Conservation (phyloP, 2,113 vertebrate species). For the Paralichthys olivaceus region DNA sequence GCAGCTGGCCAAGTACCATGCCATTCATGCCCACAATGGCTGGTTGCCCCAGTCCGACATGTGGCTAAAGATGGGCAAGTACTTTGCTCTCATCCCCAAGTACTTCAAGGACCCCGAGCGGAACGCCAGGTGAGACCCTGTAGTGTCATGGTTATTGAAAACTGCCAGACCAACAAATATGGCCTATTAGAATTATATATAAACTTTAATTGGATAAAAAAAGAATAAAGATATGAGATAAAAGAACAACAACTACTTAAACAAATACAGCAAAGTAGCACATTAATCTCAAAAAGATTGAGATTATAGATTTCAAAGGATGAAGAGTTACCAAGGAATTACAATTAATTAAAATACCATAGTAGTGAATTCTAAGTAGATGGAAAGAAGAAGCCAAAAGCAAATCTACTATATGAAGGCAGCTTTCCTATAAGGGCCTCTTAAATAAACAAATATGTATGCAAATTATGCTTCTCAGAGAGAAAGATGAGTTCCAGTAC, state of each 20-base stretch:
- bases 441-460: not conserved
- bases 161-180: not conserved
- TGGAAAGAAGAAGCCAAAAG: no score
- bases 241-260: no score
- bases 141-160: not conserved
- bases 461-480: not conserved
- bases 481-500: not conserved
- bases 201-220: no score
- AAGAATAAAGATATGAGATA: no score
- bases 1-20: constrained; percentile 96
- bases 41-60: constrained; percentile 97
- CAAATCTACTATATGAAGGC: no score
- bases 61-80: constrained; percentile 97
- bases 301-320: no score
- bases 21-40: constrained; percentile 97
- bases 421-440: not conserved
- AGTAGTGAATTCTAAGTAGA: no score
- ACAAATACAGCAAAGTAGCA: no score
- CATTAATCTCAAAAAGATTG: no score
- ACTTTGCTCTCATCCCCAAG: constrained; percentile 93
- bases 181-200: no score
- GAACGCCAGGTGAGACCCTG: constrained; percentile 87
- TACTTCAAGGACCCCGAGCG: constrained; percentile 87
- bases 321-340: no score
- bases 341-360: no score